A percentile compares a stretch with the other conserved stretches of the same genome.
Evolutionary conservation across 2,113 vertebrate species (phyloP).

Genomic region (Artemisiospiza belli): DNA sequence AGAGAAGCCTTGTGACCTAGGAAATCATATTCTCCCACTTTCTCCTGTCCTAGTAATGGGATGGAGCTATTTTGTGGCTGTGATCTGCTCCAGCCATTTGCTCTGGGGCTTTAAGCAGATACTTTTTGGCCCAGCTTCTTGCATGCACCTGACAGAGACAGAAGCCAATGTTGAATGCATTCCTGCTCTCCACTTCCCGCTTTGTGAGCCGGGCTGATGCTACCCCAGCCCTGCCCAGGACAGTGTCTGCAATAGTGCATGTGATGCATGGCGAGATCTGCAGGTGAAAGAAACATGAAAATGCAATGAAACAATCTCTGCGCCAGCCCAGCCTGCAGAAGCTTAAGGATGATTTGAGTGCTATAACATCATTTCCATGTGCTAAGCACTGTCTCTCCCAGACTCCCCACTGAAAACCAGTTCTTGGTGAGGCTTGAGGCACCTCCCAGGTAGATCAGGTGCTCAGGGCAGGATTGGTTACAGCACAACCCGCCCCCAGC

Average conservation of each 20-base stretch:
- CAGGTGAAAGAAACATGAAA: neutral
- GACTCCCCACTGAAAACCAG: neutral
- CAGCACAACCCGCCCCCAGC: neutral
- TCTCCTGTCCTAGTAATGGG: neutral
- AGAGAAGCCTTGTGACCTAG: neutral
- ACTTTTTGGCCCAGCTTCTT: neutral
- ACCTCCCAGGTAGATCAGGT: neutral
- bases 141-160: neutral
- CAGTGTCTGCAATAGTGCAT: neutral
- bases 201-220: neutral
- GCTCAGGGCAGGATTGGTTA: neutral
- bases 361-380: neutral
- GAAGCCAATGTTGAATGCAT: neutral
- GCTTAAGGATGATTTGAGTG: neutral
- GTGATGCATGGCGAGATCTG: neutral
- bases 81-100: neutral
- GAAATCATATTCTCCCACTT: neutral
- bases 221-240: neutral
- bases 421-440: neutral
- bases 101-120: neutral
- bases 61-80: neutral
- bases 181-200: neutral
- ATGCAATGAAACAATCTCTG: neutral
- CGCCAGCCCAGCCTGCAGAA: neutral
- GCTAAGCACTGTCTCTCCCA: neutral